phyloP scores from a whole-genome alignment of 2,113 vertebrate genomes.

The Anhinga rufa region DNA sequence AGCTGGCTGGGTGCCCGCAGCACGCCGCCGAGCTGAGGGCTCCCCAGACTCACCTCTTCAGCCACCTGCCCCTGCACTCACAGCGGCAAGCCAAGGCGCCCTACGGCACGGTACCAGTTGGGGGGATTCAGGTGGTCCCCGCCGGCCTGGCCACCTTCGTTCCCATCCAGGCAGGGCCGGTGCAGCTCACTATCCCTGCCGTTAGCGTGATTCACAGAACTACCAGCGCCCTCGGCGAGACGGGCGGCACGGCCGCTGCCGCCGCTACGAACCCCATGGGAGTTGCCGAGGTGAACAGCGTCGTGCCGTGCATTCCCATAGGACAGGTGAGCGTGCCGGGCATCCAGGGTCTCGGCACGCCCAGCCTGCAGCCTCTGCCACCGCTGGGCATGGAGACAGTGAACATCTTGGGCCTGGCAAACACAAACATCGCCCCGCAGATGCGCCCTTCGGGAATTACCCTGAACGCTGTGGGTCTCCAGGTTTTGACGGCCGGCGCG shows the following conservation, averaged over 20 bases:
- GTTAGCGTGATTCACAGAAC: constrained; percentile 88
- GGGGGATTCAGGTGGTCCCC: constrained; percentile 91
- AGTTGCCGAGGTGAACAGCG: constrained; percentile 77
- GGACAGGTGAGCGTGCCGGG: constrained; percentile 80
- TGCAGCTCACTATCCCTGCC: constrained; percentile 92
- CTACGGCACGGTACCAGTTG: constrained; percentile 86
- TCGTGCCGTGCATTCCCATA: constrained; percentile 88
- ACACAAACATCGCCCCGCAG: constrained; percentile 72
- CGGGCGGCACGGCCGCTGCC: background rate
- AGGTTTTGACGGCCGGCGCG: constrained; percentile 82
- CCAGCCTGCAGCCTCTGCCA: constrained; percentile 73
- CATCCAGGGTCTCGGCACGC: constrained; percentile 74
- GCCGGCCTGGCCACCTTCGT: constrained; percentile 89
- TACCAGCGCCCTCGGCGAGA: constrained; percentile 52
- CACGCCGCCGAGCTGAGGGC: constrained; percentile 22
- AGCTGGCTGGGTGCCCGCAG: constrained; percentile 51
- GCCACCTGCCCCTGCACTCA: constrained; percentile 94
- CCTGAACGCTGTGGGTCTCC: constrained; percentile 86
- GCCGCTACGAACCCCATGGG: constrained; percentile 52
- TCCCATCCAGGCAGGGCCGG: constrained; percentile 85
- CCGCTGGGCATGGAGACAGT: constrained; percentile 81
- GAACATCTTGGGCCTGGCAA: constrained; percentile 85
- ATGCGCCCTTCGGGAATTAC: constrained; percentile 82
- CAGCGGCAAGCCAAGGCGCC: constrained; percentile 84
- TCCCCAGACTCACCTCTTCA: constrained; percentile 83